Percentiles rank a stretch among this genome's conserved stretches.
Conservation (phyloP, 2,797 vertebrate species). For the Gymnopithys bicolor region DNA sequence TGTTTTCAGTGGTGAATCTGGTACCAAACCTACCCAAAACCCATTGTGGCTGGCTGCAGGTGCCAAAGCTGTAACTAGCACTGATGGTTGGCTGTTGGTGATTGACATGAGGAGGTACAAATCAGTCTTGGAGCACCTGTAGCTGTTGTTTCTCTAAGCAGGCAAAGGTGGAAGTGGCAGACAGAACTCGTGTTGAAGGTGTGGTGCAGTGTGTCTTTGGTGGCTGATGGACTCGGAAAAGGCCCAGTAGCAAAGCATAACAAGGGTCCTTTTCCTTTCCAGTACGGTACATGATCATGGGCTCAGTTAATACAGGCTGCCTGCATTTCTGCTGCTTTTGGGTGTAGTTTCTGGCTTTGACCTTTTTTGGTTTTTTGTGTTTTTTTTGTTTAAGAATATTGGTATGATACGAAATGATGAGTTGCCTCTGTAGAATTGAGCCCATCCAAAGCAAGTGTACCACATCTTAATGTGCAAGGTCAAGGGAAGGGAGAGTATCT, state of each 20-base stretch:
- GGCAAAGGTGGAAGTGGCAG: neutral
- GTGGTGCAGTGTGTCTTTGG: neutral
- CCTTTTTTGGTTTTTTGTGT: neutral
- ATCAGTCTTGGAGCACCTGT: neutral
- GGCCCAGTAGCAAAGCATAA: neutral
- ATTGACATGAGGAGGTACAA: neutral
- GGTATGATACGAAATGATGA: neutral
- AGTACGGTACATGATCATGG: neutral
- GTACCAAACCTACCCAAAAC: neutral
- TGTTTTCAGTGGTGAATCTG: neutral
- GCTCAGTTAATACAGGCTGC: neutral
- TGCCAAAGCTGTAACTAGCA: neutral
- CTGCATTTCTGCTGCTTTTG: neutral
- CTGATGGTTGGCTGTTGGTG: neutral
- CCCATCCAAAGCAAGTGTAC: neutral
- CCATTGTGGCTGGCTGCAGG: neutral
- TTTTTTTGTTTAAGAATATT: neutral
- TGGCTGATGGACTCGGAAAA: neutral
- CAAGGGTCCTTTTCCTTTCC: neutral
- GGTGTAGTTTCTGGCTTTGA: neutral
- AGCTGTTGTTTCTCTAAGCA: neutral
- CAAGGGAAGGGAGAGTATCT: neutral
- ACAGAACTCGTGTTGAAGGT: neutral
- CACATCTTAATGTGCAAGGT: neutral
- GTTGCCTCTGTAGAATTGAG: neutral